Evolutionary conservation across 2,113 vertebrate species (phyloP).

Genomic region (Otus sunia): DNA sequence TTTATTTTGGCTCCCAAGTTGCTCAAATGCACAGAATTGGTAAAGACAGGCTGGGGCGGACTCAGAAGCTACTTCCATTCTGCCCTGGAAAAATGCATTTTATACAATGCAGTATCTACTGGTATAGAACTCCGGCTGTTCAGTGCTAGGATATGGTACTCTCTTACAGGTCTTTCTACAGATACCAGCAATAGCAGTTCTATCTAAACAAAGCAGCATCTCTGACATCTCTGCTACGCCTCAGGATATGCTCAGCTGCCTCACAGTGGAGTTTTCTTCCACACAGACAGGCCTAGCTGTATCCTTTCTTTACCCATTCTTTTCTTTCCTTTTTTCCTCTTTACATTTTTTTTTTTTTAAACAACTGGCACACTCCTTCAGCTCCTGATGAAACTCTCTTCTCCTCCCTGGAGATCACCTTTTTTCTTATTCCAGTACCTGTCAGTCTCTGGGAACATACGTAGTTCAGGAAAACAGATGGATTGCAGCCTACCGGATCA

Average conservation of each 20-base stretch:
- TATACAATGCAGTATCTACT: not conserved
- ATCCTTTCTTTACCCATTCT: not conserved
- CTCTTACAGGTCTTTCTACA: not conserved
- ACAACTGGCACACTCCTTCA: not conserved
- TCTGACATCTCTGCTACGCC: not conserved
- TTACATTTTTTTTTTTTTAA: not conserved
- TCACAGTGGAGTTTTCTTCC: not conserved
- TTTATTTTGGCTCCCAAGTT: not conserved
- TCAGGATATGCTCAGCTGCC: not conserved
- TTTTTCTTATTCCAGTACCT: not conserved
- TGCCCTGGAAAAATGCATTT: not conserved
- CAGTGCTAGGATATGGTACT: not conserved
- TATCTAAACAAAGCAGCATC: not conserved
- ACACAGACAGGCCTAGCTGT: not conserved
- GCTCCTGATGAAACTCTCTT: not conserved
- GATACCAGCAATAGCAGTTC: not conserved
- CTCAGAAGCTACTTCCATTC: not conserved
- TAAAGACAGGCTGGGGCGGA: not conserved
- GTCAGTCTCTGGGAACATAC: not conserved
- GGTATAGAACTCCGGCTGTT: not conserved
- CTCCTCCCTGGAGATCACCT: not conserved
- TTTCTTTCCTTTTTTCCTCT: not conserved
- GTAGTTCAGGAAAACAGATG: slow-evolving; percentile 14
- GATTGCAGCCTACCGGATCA: not conserved
- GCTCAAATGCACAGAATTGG: not conserved